Percentiles rank a stretch among this genome's conserved stretches.
Evolutionary conservation across 2,888 invertebrate species (phyloP).

Genomic region (Drosophila lacicola): DNA sequence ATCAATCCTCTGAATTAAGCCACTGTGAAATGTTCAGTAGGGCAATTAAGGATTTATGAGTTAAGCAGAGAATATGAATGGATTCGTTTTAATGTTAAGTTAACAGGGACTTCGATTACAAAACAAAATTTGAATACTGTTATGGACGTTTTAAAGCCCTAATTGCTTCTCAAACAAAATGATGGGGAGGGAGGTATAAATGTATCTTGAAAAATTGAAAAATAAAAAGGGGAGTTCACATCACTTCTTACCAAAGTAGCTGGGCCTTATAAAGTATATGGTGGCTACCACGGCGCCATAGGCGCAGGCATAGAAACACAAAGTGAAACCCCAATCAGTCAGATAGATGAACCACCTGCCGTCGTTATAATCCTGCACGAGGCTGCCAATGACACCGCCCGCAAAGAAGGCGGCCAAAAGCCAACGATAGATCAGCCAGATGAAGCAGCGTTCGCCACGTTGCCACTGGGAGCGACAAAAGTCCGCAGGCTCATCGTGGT

Average conservation of each 20-base stretch:
- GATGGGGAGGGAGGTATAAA: too few species aligned
- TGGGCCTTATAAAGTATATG: slow-evolving; percentile 69
- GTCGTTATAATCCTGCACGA: slow-evolving; percentile 49
- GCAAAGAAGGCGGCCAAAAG: slow-evolving; percentile 76
- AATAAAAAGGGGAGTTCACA: neutral
- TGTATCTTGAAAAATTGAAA: neutral
- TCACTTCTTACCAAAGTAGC: slow-evolving; percentile 65
- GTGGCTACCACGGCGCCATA: slow-evolving; percentile 82
- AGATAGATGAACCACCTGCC: slow-evolving; percentile 83
- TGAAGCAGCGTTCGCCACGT: slow-evolving; percentile 60
- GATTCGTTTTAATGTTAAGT: too few species aligned
- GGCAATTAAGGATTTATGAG: too few species aligned
- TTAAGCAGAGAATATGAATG: too few species aligned
- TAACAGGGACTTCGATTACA: too few species aligned
- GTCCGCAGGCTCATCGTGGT: slow-evolving; percentile 63
- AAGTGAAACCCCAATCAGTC: slow-evolving; percentile 82
- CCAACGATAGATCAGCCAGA: slow-evolving; percentile 83
- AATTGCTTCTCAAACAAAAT: too few species aligned
- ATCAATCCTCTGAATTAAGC: too few species aligned
- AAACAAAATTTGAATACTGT: too few species aligned
- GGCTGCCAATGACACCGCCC: slow-evolving; percentile 66
- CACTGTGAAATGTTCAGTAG: too few species aligned
- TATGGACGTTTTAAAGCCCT: too few species aligned
- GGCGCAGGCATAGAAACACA: slow-evolving; percentile 76
- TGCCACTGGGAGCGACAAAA: slow-evolving; percentile 82